Conservation (phyloP, 2,797 vertebrate species). For the Lerista edwardsae region DNA sequence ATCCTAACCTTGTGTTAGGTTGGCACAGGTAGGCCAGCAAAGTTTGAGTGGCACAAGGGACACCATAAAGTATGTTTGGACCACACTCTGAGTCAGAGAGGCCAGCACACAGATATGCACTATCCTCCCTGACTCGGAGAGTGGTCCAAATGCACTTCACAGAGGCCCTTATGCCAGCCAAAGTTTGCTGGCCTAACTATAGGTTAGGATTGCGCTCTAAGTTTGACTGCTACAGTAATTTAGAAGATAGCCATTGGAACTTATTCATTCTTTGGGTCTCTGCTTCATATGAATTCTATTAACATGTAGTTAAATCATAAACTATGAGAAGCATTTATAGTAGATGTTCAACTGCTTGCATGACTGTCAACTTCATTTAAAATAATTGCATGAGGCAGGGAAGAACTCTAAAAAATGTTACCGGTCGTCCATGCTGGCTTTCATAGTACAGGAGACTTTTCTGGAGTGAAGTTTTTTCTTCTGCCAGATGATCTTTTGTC, state of each 20-base stretch:
- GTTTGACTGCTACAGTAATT: too few relatives aligned
- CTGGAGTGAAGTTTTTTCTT: conserved; percentile 94
- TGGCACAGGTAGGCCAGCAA: too few relatives aligned
- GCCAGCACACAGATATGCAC: too few relatives aligned
- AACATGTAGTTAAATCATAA: background rate
- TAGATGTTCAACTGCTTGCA: background rate
- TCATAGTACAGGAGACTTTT: conserved; percentile 96
- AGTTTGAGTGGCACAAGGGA: too few relatives aligned
- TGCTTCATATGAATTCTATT: background rate
- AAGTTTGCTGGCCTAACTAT: too few relatives aligned
- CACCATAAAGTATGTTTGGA: too few relatives aligned
- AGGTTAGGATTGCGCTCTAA: too few relatives aligned
- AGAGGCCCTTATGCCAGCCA: too few relatives aligned
- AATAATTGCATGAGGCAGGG: background rate
- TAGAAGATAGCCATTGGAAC: background rate
- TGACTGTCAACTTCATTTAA: background rate
- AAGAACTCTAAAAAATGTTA: conserved; percentile 64
- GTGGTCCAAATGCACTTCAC: too few relatives aligned
- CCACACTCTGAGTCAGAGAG: too few relatives aligned
- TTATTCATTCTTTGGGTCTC: background rate
- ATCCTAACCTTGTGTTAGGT: too few relatives aligned
- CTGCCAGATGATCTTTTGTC: conserved; percentile 94
- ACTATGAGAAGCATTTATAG: background rate
- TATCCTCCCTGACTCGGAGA: too few relatives aligned
- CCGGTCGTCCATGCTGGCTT: conserved; percentile 93